phyloP scores from a whole-genome alignment of 2,888 invertebrate species.

The Zootermopsis nevadensis region DNA sequence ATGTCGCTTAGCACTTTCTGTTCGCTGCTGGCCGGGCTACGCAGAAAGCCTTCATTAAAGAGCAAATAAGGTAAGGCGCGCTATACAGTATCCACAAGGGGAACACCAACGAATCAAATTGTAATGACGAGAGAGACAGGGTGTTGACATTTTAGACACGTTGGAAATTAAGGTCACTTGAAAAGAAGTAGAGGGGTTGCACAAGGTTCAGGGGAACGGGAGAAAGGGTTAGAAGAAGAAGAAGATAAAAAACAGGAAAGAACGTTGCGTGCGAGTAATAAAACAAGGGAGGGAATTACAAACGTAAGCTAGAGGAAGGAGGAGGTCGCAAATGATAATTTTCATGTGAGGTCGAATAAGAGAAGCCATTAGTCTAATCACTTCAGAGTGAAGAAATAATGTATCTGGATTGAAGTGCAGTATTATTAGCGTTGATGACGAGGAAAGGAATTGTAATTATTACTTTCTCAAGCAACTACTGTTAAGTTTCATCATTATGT shows the following conservation, averaged over 20 bases:
- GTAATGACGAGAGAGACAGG: constrained; percentile 9
- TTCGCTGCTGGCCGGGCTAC: not conserved
- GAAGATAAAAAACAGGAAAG: not conserved
- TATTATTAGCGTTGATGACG: not conserved
- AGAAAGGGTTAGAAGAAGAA: not conserved
- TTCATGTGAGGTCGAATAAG: not conserved
- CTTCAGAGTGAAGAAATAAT: not conserved
- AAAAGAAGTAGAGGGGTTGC: constrained; percentile 13
- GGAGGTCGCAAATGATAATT: not conserved
- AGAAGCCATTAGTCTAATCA: not conserved
- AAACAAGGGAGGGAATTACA: not conserved
- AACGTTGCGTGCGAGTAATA: not conserved
- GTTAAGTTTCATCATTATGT: too few relatives aligned
- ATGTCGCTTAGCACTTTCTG: constrained; percentile 8
- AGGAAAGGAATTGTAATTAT: not conserved
- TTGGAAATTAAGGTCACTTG: constrained; percentile 27
- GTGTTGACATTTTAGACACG: constrained; percentile 28
- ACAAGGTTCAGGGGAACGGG: not conserved
- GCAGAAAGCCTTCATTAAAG: constrained; percentile 30
- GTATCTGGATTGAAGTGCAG: not conserved
- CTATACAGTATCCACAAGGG: constrained; percentile 10
- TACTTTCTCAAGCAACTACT: not conserved
- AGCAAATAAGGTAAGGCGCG: constrained; percentile 21
- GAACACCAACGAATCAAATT: constrained; percentile 18
- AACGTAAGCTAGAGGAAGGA: not conserved